Percentiles rank a stretch among this genome's conserved stretches.
Evolutionary conservation across 2,888 invertebrate species (phyloP).

Genomic region (Sesia bembeciformis): DNA sequence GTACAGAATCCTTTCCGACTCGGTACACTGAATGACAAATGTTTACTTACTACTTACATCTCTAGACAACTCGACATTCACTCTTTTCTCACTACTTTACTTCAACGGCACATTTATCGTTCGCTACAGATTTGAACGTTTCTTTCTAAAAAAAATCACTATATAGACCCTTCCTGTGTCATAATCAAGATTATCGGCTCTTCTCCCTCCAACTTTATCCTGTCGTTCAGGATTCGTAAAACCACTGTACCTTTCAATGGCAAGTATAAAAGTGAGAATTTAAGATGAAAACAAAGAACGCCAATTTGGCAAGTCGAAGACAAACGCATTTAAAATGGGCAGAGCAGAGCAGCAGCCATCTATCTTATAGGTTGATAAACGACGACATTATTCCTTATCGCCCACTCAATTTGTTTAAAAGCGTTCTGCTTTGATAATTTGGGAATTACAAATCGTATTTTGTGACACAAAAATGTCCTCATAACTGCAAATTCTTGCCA

Average conservation of each 20-base stretch:
- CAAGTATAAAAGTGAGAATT: conserved; percentile 42
- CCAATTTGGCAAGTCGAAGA: conserved; percentile 71
- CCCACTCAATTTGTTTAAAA: conserved; percentile 75
- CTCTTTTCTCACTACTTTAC: too few relatives aligned
- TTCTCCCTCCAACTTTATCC: conserved; percentile 15
- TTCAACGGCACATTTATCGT: too few relatives aligned
- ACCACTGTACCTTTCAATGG: conserved; percentile 2
- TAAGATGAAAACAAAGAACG: conserved; percentile 61
- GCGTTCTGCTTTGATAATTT: conserved; percentile 74
- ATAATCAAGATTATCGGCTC: conserved; percentile 12
- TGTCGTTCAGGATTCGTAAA: neutral
- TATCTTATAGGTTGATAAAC: conserved; percentile 72
- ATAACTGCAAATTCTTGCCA: conserved; percentile 52
- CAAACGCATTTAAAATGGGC: conserved; percentile 74
- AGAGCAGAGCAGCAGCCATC: conserved; percentile 70
- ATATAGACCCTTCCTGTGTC: neutral
- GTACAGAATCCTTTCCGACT: conserved; percentile 24
- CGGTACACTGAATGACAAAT: conserved; percentile 49
- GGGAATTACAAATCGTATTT: conserved; percentile 72
- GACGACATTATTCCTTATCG: conserved; percentile 75
- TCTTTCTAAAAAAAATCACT: neutral
- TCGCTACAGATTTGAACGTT: too few relatives aligned
- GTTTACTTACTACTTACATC: conserved; percentile 31
- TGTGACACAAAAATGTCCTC: conserved; percentile 65
- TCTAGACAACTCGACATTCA: neutral